A percentile compares a stretch with the other conserved stretches of the same genome.
Conservation (phyloP, 64 coral and sea anemone genomes). For the Stichodactyla mertensii region DNA sequence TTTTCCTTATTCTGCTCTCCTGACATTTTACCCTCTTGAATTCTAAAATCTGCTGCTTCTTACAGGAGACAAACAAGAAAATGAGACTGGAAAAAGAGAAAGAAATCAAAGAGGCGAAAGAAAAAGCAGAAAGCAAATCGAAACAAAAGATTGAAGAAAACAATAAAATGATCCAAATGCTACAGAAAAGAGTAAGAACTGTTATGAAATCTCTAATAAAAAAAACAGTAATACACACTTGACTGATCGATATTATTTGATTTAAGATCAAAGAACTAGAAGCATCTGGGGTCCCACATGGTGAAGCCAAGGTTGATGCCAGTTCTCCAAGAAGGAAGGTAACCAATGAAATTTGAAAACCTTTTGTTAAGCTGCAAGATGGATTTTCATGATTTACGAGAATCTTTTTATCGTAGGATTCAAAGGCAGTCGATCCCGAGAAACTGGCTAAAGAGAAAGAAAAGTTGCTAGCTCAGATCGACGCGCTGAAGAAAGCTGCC, state of each 20-base stretch:
- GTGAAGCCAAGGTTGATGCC: conserved; percentile 67
- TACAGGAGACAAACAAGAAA: conserved; percentile 71
- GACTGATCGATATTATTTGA: background rate
- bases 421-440: conserved; percentile 58
- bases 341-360: background rate
- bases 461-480: conserved; percentile 82
- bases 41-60: background rate
- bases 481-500: conserved; percentile 91
- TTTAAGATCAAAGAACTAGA: conserved; percentile 96
- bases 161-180: conserved; percentile 92
- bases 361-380: background rate
- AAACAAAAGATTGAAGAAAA: conserved; percentile 88
- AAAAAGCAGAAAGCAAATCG: conserved; percentile 75
- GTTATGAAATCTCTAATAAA: background rate
- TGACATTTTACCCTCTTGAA: background rate
- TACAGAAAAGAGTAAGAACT: conserved; percentile 79
- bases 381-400: background rate
- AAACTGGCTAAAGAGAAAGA: conserved; percentile 87
- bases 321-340: conserved; percentile 43
- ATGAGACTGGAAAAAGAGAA: conserved; percentile 83
- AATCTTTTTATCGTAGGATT: conserved; percentile 36
- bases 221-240: background rate
- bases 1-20: background rate
- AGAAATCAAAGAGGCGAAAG: conserved; percentile 81
- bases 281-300: conserved; percentile 44